Evolutionary conservation across 1,140 invertebrate genomes (phyloP), one percentile per base, ranked within the genome.

Genomic region (Microvelia longipes): DNA sequence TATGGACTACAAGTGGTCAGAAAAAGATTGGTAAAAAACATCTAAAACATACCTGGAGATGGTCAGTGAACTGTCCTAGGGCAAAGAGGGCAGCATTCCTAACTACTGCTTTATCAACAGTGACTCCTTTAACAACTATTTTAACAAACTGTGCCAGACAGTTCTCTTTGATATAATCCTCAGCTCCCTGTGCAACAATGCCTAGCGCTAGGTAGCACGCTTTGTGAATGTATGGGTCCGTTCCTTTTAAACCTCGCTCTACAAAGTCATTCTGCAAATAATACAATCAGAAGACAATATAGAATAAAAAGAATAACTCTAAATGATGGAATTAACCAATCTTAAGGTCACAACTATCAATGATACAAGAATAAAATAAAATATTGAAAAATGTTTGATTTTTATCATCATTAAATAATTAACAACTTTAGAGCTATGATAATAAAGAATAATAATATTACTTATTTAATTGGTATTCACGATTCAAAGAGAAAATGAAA

Each of bases 21-120:
- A n/a, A n/a, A n/a, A n/a, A n/a, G n/a, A n/a, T n/a, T n/a, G n/a
- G n/a, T n/a, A n/a, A n/a, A n/a, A n/a, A n/a, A n/a, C n/a, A n/a
- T n/a, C n/a, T n/a, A n/a, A n/a, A n/a, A n/a, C n/a, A 13, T 74
- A 83, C 83, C 78, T 92, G 90, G 26, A 93, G 78, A 81, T 88
- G 84, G 78, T 93, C 90, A 0, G 90, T 87, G 77, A 92, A 92
- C 77, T 92, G 90, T 0, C 90, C 91, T 0, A 93, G 79, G 0
- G 90, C 88, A 80, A 90, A 93, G 14, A 93, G 82, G 0, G 90
- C 90, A 2, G 88, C 85, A 79, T 89, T 89, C 35, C 87, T 81
- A 1, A 91, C 89, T 15, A 84, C 77, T 0, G 82, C 79, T 66
- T 83, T 79, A 1, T 79, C 75, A 80, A 90, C 85, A 11, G 80